Base-by-base conservation (phyloP, 1,140 invertebrate species). In the Asbolus verrucosus region DNA sequence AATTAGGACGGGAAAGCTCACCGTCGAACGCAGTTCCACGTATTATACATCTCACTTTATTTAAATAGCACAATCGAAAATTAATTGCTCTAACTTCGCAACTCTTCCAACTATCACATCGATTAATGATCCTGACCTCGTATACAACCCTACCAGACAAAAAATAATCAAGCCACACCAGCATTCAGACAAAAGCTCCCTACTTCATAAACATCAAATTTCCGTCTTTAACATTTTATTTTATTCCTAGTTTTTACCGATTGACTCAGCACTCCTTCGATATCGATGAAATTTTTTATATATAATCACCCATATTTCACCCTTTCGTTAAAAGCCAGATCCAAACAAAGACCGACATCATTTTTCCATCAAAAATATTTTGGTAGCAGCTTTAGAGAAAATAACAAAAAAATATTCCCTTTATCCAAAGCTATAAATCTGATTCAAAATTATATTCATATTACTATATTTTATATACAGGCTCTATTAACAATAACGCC, bases 21-120 rank as follows among this genome's bases (percentile, higher is more conserved):
- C 13, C 21, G 31, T 43, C 39, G 11, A 43, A 54, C 21, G 46
- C 46, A 54, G n/a, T 54, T 14, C 46, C n/a, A 36, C 33, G 6
- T n/a, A 36, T 30, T 30, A 30, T 30, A 8, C 27, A 3, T 6
- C 11, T 14, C 11, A 54, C 21, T 54, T 27, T 54, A 27, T 54
- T 54, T 54, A 19, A 27, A 27, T 36, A 36, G 11, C 24, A 46
- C 46, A 27, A 27, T 54, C 21, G 21, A 54, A 54, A 54, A 54
- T 54, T 27, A 27, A 54, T 54, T 54, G 46, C 13, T 24, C 21
- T 27, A 54, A 54, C 46, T 54, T 27, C 18, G 41, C 41, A 46
- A 46, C 41, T 46, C 41, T 46, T 46, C 41, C 41, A 46, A 46
- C 41, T 46, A 46, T 46, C 41, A 46, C 41, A 46, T 46, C 41